These are phyloP conservation scores for Pecten maximus DNA, from an alignment of 2,888 invertebrate genomes.

Conservation along the genomic window DNA sequence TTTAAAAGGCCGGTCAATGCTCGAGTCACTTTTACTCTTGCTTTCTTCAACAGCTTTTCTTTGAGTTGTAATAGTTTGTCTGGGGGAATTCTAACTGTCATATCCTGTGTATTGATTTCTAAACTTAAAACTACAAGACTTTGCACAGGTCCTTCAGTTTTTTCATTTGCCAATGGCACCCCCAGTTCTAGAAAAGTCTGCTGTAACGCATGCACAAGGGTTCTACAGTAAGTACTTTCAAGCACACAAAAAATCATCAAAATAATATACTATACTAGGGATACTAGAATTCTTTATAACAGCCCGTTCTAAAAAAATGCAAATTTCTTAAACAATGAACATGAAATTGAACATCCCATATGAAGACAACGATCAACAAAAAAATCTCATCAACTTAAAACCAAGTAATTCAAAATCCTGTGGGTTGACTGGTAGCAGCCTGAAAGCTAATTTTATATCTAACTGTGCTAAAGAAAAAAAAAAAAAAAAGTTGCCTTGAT, in stretches of 20 bases:
- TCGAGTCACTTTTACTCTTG: not conserved
- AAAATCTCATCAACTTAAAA: constrained; percentile 46
- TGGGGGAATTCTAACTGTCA: constrained; percentile 36
- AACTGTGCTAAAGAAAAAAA: constrained; percentile 49
- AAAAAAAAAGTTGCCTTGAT: no score
- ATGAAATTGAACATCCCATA: constrained; percentile 53
- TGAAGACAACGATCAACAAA: constrained; percentile 52
- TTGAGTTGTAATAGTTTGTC: constrained; percentile 31
- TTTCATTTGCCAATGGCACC: not conserved
- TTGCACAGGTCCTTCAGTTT: constrained; percentile 1
- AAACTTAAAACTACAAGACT: constrained; percentile 31
- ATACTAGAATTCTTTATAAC: not conserved
- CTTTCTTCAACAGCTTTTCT: not conserved
- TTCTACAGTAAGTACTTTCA: not conserved
- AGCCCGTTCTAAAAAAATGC: constrained; percentile 52
- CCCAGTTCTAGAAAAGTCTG: not conserved
- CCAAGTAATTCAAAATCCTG: constrained; percentile 55
- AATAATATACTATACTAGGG: constrained; percentile 37
- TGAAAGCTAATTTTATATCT: constrained; percentile 53
- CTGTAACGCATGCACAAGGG: not conserved
- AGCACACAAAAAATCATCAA: constrained; percentile 47
- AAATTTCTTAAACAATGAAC: constrained; percentile 57
- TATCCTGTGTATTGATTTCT: constrained; percentile 36
- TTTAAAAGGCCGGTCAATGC: not conserved
- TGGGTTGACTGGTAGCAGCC: constrained; percentile 44